These are phyloP conservation scores for Zaprionus africanus DNA, from an alignment of 1,140 invertebrate species.

Conservation along the genomic window DNA sequence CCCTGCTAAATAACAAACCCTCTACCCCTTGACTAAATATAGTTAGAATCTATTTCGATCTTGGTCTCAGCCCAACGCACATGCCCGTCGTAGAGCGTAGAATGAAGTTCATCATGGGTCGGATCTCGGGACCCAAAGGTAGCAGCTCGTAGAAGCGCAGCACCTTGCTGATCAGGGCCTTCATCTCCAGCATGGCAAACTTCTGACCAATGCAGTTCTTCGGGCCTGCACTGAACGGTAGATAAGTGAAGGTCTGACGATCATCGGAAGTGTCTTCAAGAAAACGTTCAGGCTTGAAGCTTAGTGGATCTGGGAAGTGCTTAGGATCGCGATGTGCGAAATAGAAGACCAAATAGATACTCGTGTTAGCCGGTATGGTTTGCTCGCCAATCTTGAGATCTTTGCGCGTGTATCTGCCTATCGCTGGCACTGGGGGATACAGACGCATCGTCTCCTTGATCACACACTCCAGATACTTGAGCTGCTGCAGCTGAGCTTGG, in stretches of 20 bases:
- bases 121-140: conserved; percentile 50
- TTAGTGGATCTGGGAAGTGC: conserved; percentile 62
- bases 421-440: conserved; percentile 86
- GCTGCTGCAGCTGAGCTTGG: conserved; percentile 80
- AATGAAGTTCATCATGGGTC: conserved; percentile 69
- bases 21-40: neutral
- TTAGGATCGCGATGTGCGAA: conserved; percentile 65
- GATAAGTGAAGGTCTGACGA: conserved; percentile 85
- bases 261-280: conserved; percentile 68
- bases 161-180: conserved; percentile 88
- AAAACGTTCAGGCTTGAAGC: conserved; percentile 89
- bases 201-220: conserved; percentile 90
- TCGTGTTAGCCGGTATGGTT: conserved; percentile 57
- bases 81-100: conserved; percentile 59
- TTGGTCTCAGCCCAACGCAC: conserved; percentile 47
- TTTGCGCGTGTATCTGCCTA: conserved; percentile 84
- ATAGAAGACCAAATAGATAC: conserved; percentile 78
- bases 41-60: neutral
- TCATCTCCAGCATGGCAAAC: conserved; percentile 92
- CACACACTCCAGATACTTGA: conserved; percentile 86
- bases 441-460: conserved; percentile 85
- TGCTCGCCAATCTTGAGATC: conserved; percentile 63
- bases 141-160: conserved; percentile 86
- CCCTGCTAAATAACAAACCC: neutral
- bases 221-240: conserved; percentile 88